Conservation (phyloP, 2,797 vertebrate species). For the Sciurus vulgaris region DNA sequence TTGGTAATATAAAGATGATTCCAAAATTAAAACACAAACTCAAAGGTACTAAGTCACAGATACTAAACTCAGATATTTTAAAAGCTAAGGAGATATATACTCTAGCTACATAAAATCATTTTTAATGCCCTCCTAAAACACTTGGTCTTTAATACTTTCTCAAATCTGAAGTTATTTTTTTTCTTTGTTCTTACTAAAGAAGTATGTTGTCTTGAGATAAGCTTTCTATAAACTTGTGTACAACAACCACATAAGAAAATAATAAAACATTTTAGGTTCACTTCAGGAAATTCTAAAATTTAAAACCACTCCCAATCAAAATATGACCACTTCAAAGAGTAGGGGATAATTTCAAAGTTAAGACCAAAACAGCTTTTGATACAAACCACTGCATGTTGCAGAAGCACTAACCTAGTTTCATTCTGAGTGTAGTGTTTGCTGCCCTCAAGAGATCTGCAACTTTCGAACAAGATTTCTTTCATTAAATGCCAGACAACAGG, state of each 20-base stretch:
- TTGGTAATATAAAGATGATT: slow-evolving; percentile 2
- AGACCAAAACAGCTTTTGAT: slow-evolving; percentile 82
- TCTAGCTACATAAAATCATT: background rate
- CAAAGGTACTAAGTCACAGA: background rate
- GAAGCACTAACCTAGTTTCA: slow-evolving; percentile 84
- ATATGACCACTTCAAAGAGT: slow-evolving; percentile 86
- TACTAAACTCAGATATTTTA: background rate
- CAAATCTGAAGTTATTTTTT: background rate
- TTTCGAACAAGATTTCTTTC: slow-evolving; percentile 79
- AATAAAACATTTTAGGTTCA: slow-evolving; percentile 60
- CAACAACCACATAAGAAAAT: slow-evolving; percentile 48
- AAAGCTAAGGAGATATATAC: background rate
- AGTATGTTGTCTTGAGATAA: slow-evolving; percentile 31
- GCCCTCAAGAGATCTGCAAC: slow-evolving; percentile 83
- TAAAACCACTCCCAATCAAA: slow-evolving; percentile 80
- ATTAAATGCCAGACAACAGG: slow-evolving; percentile 66
- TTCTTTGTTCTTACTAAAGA: slow-evolving; percentile 39
- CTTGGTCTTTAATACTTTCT: background rate
- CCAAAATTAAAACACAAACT: slow-evolving; percentile 40
- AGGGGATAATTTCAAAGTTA: slow-evolving; percentile 73
- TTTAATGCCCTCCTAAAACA: background rate
- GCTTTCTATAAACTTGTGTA: slow-evolving; percentile 52
- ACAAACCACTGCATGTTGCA: slow-evolving; percentile 82
- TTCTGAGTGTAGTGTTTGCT: slow-evolving; percentile 78
- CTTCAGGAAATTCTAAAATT: slow-evolving; percentile 69